Conservation (phyloP, 2,797 vertebrate genomes). For the Choloepus didactylus region DNA sequence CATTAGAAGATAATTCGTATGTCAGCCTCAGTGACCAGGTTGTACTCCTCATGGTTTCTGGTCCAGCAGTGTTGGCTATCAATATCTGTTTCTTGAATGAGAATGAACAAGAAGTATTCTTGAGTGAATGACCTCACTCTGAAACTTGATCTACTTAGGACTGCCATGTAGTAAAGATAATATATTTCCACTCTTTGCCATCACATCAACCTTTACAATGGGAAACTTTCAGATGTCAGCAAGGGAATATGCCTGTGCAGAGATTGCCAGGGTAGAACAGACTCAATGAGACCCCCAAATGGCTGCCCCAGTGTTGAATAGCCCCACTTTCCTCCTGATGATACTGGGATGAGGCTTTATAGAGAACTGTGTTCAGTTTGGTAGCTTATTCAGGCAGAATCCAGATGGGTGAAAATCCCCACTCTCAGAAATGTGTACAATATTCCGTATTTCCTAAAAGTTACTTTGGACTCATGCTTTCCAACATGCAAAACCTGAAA, state of each 20-base stretch:
- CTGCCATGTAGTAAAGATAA: background rate
- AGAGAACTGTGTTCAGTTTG: background rate
- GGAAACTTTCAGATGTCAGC: background rate
- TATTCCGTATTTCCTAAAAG: constrained; percentile 5
- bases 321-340: background rate
- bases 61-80: background rate
- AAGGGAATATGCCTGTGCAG: background rate
- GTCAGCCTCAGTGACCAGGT: background rate
- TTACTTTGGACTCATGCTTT: constrained; percentile 31
- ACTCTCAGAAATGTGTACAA: background rate
- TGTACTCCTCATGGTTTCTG: background rate
- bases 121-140: background rate
- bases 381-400: constrained; percentile 4
- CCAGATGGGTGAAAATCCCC: background rate
- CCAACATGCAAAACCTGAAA: background rate
- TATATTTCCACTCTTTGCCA: background rate
- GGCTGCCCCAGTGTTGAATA: background rate
- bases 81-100: background rate
- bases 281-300: background rate
- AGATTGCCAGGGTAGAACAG: background rate
- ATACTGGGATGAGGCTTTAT: background rate
- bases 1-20: background rate
- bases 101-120: background rate
- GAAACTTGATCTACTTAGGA: background rate
- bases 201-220: background rate